Evolutionary conservation across 2,797 vertebrate species (phyloP), one percentile per base, ranked within the genome.

Genomic region (Mico argentatus): DNA sequence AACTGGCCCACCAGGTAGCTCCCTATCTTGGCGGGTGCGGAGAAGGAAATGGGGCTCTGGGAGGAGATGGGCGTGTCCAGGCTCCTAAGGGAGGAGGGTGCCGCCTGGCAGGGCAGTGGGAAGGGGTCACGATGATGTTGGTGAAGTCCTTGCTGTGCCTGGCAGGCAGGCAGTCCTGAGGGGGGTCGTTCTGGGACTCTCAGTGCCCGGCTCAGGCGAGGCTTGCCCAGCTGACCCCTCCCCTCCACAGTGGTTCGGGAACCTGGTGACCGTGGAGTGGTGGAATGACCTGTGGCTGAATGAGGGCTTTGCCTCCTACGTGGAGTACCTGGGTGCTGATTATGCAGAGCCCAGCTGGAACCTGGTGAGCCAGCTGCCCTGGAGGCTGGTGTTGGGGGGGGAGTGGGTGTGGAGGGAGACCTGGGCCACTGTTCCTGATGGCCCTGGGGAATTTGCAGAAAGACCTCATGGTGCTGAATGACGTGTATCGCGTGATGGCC

Each of bases 231-330:
- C 96, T 95, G 30, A 96, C 11, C 0, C 11, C 6, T 1, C 39
- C 39, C 48, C 33, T 1, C 8, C 0, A 4, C 97, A 99, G 99
- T 99, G 99, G 99, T 99, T 99, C 36, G 99, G 99, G 46, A 99
- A 99, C 98, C 98, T 99, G 97, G 99, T 99, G 97, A 99, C 99
- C 0, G 91, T 99, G 97, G 98, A 48, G 2, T 99, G 99, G 99
- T 99, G 99, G 99, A 99, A 99, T 0, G 99, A 99, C 97, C 97
- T 99, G 93, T 99, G 99, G 99, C 97, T 99, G 92, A 99, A 99
- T 0, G 99, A 99, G 96, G 99, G 99, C 79, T 99, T 99, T 4
- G 99, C 99, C 4, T 99, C 99, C 1, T 99, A 99, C 0, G 99
- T 99, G 80, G 99, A 99, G 94, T 99, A 99, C 96, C 99, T 99